phyloP scores from a whole-genome alignment of 2,797 vertebrate genomes.

The Hippopotamyrus pictus region DNA sequence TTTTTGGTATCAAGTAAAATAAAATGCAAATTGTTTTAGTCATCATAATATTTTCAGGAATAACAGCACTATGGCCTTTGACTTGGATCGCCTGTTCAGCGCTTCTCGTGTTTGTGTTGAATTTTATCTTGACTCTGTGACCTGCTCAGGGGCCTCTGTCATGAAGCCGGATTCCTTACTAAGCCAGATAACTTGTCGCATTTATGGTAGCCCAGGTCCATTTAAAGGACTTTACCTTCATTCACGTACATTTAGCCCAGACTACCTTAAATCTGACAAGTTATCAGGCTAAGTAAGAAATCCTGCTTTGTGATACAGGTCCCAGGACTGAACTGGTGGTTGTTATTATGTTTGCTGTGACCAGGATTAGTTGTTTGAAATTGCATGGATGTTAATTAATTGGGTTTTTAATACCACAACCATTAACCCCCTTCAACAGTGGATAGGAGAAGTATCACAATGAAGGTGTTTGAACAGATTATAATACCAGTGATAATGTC shows the following conservation, averaged over 20 bases:
- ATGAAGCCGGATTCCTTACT: neutral
- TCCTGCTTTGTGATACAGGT: neutral
- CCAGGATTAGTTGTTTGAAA: neutral
- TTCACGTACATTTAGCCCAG: neutral
- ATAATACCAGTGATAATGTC: neutral
- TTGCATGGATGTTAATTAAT: neutral
- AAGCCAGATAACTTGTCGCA: neutral
- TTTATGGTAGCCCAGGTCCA: neutral
- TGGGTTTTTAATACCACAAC: neutral
- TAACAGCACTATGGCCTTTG: neutral
- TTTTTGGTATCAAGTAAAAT: neutral
- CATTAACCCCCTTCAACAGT: neutral
- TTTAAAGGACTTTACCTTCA: neutral
- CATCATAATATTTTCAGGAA: neutral
- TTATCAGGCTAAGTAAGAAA: neutral
- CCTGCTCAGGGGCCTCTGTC: neutral
- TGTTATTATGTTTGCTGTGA: neutral
- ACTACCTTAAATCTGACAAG: neutral
- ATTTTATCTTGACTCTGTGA: neutral
- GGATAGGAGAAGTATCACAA: neutral
- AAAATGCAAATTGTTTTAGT: conserved; percentile 5
- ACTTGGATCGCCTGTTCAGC: neutral
- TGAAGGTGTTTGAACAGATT: neutral
- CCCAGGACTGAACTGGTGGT: neutral
- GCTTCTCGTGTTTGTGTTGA: neutral